Conservation (phyloP, 2,113 vertebrate species). For the Choloepus hoffmanni region DNA sequence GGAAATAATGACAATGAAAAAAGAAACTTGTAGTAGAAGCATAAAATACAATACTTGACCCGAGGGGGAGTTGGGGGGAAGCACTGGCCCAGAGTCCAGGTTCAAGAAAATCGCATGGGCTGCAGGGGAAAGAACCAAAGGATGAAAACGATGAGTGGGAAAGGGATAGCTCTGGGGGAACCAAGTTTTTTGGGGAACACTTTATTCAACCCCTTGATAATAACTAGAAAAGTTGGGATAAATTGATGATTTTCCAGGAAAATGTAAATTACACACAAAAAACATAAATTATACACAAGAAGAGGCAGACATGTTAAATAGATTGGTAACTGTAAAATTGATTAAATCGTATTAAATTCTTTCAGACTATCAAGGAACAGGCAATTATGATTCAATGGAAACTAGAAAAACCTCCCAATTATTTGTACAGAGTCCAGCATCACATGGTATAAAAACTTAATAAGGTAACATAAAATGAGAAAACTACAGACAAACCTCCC, state of each 20-base stretch:
- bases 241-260: background rate
- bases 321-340: background rate
- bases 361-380: background rate
- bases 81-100: background rate
- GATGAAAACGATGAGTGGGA: background rate
- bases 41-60: background rate
- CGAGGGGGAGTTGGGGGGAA: background rate
- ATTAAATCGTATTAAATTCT: background rate
- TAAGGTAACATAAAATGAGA: background rate
- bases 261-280: background rate
- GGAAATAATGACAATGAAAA: background rate
- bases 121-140: background rate
- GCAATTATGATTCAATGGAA: background rate
- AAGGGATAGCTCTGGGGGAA: background rate
- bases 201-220: background rate
- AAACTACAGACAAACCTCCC: background rate
- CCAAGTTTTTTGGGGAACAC: background rate
- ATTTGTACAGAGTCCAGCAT: background rate
- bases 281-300: background rate
- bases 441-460: background rate
- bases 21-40: background rate
- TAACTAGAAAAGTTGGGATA: background rate
- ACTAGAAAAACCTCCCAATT: background rate
- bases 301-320: background rate
- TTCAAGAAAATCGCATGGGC: background rate